Percentiles rank a stretch among this genome's conserved stretches.
phyloP scores from a whole-genome alignment of 2,888 invertebrate species.

The Caenorhabditis sp. region DNA sequence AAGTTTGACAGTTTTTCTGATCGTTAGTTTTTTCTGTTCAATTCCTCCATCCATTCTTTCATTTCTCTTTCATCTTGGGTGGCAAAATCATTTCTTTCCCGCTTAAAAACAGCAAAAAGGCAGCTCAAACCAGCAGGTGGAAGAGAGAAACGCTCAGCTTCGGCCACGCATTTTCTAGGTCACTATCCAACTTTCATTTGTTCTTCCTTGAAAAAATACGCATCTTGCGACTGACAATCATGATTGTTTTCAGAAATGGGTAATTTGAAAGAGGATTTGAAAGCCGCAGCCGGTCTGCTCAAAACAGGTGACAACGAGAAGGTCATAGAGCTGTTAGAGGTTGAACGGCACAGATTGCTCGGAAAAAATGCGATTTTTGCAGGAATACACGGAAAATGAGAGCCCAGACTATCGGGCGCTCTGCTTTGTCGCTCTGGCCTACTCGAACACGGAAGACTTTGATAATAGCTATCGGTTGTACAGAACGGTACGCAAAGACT shows the following conservation, averaged over 20 bases:
- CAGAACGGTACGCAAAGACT: conserved; percentile 22
- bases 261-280: conserved; percentile 60
- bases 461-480: conserved; percentile 49
- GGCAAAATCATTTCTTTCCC: too few species aligned
- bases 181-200: too few species aligned
- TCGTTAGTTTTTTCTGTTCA: too few species aligned
- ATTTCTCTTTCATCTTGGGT: too few species aligned
- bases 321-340: conserved; percentile 57
- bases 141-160: too few species aligned
- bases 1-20: too few species aligned
- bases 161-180: too few species aligned
- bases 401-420: conserved; percentile 52
- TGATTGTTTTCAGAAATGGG: conserved; percentile 34
- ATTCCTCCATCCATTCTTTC: too few species aligned
- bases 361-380: conserved; percentile 14
- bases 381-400: conserved; percentile 49
- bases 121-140: too few species aligned
- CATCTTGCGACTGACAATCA: neutral
- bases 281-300: conserved; percentile 48
- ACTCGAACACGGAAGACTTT: conserved; percentile 46
- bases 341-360: conserved; percentile 19
- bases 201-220: neutral
- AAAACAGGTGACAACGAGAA: conserved; percentile 47
- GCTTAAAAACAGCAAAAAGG: too few species aligned
- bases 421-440: conserved; percentile 58